These are phyloP conservation scores for Apodemus agrarius DNA, from an alignment of 2,797 vertebrate species.

Conservation along the genomic window DNA sequence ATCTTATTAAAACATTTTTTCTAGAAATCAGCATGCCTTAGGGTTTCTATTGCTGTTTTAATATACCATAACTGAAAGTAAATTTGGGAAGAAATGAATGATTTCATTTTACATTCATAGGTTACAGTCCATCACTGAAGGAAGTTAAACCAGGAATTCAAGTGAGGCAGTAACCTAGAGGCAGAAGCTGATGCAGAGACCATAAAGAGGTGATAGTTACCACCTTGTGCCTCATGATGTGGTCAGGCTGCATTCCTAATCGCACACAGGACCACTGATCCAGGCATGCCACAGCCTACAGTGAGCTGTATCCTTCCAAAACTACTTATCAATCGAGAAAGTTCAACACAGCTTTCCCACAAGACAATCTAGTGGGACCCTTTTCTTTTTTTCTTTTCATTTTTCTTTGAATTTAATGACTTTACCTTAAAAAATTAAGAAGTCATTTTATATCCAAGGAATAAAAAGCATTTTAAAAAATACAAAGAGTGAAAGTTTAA, in stretches of 20 bases:
- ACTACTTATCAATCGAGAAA: neutral
- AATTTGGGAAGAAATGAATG: neutral
- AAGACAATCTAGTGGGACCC: neutral
- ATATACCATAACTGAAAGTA: neutral
- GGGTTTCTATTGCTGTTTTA: neutral
- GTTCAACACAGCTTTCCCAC: too few species aligned
- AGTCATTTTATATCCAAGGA: too few species aligned
- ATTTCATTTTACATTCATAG: neutral
- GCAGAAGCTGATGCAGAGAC: too few species aligned
- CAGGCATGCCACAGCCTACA: neutral
- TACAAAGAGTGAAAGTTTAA: too few species aligned
- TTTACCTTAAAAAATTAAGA: too few species aligned
- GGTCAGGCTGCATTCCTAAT: neutral
- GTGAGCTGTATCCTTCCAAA: neutral
- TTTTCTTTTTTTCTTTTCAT: too few species aligned
- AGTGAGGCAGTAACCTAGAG: neutral
- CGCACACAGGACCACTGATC: neutral
- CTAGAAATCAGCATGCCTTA: neutral
- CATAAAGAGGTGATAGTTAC: neutral
- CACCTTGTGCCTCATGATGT: neutral
- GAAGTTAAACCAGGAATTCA: too few species aligned
- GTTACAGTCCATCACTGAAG: neutral
- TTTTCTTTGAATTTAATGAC: too few species aligned
- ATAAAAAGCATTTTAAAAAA: too few species aligned
- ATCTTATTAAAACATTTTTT: neutral